Conservation (phyloP, 23 tunicate genomes). For the Styela clava region DNA sequence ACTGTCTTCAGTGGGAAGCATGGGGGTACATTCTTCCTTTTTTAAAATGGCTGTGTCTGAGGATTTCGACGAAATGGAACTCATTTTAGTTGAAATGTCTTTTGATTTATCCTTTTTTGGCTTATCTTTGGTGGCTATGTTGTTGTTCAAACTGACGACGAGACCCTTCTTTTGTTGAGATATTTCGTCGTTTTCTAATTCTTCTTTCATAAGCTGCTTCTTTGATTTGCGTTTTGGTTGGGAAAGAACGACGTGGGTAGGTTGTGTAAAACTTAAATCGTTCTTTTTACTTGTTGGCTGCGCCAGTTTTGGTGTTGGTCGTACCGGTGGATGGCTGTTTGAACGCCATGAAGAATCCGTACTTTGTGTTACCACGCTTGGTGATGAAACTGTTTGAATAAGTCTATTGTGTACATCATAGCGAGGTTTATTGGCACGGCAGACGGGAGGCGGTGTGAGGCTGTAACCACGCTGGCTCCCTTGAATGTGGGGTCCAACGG, state of each 20-base stretch:
- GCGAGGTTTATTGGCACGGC: conserved; percentile 6
- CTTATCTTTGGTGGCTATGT: not conserved
- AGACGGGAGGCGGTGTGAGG: conserved; percentile 12
- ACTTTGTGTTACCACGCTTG: conserved; percentile 2
- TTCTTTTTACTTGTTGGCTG: conserved; percentile 2
- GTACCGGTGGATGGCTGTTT: not conserved
- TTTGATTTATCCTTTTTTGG: not conserved
- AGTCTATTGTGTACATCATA: not conserved
- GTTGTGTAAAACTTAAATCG: not conserved
- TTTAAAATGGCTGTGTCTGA: conserved; percentile 16
- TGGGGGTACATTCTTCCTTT: not conserved
- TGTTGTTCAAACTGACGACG: conserved; percentile 2
- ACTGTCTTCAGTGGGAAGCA: conserved; percentile 7
- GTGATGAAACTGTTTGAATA: not conserved
- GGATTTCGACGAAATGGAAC: conserved; percentile 14
- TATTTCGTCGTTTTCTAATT: conserved; percentile 6
- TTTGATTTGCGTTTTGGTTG: conserved; percentile 6
- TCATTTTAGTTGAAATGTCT: not conserved
- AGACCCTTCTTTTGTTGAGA: conserved; percentile 9
- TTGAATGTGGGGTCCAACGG: not conserved
- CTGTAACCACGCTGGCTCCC: conserved; percentile 12
- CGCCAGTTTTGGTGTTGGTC: not conserved
- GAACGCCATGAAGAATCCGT: not conserved
- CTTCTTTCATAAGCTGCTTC: not conserved
- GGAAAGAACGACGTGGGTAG: not conserved